Evolutionary conservation across 2,888 invertebrate genomes (phyloP).

Genomic region (Drosophila putrida): DNA sequence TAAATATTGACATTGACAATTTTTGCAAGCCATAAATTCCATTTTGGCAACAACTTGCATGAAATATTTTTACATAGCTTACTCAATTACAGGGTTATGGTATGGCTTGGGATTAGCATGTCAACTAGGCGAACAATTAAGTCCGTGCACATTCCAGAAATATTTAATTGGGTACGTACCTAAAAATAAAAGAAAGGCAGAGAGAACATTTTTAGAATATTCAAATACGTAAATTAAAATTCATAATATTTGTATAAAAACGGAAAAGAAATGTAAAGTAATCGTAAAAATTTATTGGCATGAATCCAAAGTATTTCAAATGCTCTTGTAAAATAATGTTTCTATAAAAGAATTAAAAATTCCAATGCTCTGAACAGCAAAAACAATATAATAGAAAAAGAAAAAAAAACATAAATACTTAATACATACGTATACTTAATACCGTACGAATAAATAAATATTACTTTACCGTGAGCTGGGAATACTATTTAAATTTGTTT

Average conservation of each 20-base stretch:
- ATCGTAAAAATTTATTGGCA: not conserved
- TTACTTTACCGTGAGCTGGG: too few relatives aligned
- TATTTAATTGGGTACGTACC: slow-evolving; percentile 50
- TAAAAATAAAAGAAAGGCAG: slow-evolving; percentile 41
- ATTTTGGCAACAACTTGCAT: slow-evolving; percentile 26
- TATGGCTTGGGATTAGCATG: slow-evolving; percentile 8
- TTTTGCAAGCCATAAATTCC: slow-evolving; percentile 46
- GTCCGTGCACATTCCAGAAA: slow-evolving; percentile 5
- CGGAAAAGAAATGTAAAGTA: not conserved
- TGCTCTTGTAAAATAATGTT: too few relatives aligned
- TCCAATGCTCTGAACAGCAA: too few relatives aligned
- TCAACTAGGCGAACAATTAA: slow-evolving; percentile 8
- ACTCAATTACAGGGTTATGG: slow-evolving; percentile 24
- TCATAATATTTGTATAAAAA: too few relatives aligned
- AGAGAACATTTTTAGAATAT: slow-evolving; percentile 1
- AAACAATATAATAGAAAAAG: too few relatives aligned
- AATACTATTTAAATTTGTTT: too few relatives aligned
- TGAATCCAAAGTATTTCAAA: too few relatives aligned
- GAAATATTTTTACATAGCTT: slow-evolving; percentile 41
- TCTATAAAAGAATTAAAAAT: too few relatives aligned
- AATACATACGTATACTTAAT: too few relatives aligned
- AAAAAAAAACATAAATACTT: too few relatives aligned
- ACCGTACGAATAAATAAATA: too few relatives aligned
- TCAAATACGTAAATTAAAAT: not conserved
- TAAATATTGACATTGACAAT: slow-evolving; percentile 64